phyloP scores from a whole-genome alignment of 2,888 invertebrate genomes.

The Ochropleura plecta region DNA sequence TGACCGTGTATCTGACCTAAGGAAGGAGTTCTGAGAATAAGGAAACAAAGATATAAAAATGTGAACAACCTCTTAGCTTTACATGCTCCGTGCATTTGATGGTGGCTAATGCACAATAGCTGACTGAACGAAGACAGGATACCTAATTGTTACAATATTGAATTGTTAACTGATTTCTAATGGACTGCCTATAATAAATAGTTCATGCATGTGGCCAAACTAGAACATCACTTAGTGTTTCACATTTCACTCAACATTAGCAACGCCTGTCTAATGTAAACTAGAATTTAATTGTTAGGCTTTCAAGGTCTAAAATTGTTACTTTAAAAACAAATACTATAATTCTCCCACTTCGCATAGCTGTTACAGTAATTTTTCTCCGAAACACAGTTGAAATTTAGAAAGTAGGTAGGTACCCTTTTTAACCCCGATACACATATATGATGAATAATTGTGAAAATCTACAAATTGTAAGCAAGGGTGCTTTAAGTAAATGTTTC shows the following conservation, averaged over 20 bases:
- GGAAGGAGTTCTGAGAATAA: background rate
- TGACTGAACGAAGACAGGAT: background rate
- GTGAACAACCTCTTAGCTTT: background rate
- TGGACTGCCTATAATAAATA: background rate
- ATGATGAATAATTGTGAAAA: no score
- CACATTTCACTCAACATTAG: no score
- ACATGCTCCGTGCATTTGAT: background rate
- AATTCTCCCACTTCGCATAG: no score
- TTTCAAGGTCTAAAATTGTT: slow-evolving; percentile 5
- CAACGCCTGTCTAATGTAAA: background rate
- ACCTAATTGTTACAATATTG: background rate
- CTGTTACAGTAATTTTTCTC: no score
- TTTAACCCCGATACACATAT: no score
- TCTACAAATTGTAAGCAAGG: no score
- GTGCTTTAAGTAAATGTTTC: no score
- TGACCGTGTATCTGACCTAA: no score
- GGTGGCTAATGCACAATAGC: background rate
- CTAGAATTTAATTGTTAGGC: background rate
- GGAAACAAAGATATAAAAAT: background rate
- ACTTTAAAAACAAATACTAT: background rate
- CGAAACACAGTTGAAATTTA: no score
- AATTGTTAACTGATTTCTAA: slow-evolving; percentile 3
- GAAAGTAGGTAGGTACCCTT: no score
- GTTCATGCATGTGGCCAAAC: background rate
- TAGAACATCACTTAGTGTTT: background rate